Evolutionary conservation across 1,140 invertebrate genomes (phyloP).

Genomic region (Stenopsyche tienmushanensis): DNA sequence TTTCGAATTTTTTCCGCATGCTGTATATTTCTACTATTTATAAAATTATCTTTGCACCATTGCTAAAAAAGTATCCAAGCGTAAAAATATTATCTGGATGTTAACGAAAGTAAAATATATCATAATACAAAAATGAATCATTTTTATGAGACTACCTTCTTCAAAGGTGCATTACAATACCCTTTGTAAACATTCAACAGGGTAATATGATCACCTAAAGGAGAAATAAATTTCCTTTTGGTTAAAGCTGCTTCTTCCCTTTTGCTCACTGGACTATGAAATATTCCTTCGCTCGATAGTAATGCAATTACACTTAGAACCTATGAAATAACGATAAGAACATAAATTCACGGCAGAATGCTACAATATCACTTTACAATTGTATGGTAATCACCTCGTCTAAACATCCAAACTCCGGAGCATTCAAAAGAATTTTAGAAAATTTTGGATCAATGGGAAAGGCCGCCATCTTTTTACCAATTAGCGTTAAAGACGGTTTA

Average conservation of each 20-base stretch:
- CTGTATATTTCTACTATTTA: slow-evolving; percentile 82
- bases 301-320: slow-evolving; percentile 61
- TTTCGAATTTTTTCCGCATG: slow-evolving; percentile 80
- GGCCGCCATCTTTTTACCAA: slow-evolving; percentile 83
- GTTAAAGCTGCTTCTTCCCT: slow-evolving; percentile 67
- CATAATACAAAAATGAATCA: background rate
- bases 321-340: too few species aligned
- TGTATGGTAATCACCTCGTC: slow-evolving; percentile 74
- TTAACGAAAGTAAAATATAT: background rate
- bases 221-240: slow-evolving; percentile 79
- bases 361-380: background rate
- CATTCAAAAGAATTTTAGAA: slow-evolving; percentile 79
- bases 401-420: slow-evolving; percentile 76
- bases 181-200: slow-evolving; percentile 86
- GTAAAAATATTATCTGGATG: slow-evolving; percentile 4
- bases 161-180: slow-evolving; percentile 70
- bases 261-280: slow-evolving; percentile 60
- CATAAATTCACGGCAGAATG: background rate
- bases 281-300: slow-evolving; percentile 63
- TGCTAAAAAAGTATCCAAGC: slow-evolving; percentile 59
- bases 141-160: slow-evolving; percentile 60
- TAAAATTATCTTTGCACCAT: slow-evolving; percentile 90
- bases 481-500: slow-evolving; percentile 71
- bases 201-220: slow-evolving; percentile 91
- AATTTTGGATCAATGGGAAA: slow-evolving; percentile 93